phyloP scores from a whole-genome alignment of 2,888 invertebrate genomes.

The Terebella lapidaria region DNA sequence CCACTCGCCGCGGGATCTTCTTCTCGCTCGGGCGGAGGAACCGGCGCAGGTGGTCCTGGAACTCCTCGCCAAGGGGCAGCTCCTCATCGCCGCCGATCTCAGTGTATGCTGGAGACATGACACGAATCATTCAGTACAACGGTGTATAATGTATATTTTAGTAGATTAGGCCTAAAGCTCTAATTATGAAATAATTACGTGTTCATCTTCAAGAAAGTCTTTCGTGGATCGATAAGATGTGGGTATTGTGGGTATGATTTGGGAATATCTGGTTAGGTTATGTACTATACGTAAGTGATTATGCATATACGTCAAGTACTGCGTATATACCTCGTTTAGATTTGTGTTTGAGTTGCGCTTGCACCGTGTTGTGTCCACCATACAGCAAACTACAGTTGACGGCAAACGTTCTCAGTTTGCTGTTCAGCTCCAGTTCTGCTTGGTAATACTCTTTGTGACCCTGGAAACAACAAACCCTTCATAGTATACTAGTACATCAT shows the following conservation, averaged over 20 bases:
- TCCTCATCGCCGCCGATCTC: constrained; percentile 32
- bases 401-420: constrained; percentile 47
- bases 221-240: too few species aligned
- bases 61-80: constrained; percentile 32
- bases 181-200: too few species aligned
- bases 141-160: too few species aligned
- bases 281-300: too few species aligned
- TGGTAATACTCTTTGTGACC: constrained; percentile 42
- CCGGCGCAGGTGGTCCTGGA: constrained; percentile 30
- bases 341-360: constrained; percentile 45
- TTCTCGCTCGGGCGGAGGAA: constrained; percentile 28
- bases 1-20: constrained; percentile 24
- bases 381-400: constrained; percentile 48
- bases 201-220: too few species aligned
- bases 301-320: too few species aligned
- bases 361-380: constrained; percentile 52
- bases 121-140: too few species aligned
- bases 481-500: too few species aligned
- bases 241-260: too few species aligned
- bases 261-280: too few species aligned
- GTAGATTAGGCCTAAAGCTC: too few species aligned
- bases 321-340: constrained; percentile 48
- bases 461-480: constrained; percentile 7
- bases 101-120: constrained; percentile 31
- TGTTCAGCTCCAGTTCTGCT: constrained; percentile 50